phyloP scores from a whole-genome alignment of 1,140 invertebrate genomes.

The Drosophila mojavensis region DNA sequence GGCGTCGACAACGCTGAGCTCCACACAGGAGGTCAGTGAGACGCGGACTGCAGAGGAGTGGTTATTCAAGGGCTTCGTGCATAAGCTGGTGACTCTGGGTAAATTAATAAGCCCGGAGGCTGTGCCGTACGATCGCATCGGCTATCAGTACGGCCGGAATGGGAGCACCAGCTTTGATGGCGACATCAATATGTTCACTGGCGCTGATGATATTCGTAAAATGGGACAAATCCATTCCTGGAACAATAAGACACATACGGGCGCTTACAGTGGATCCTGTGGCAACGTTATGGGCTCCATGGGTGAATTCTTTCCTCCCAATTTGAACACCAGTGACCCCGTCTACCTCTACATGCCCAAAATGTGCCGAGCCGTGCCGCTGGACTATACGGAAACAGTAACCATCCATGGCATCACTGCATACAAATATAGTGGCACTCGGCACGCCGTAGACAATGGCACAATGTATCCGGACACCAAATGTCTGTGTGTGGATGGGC shows the following conservation, averaged over 20 bases:
- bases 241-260: constrained; percentile 87
- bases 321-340: constrained; percentile 85
- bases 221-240: constrained; percentile 88
- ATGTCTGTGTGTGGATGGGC: constrained; percentile 88
- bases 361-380: constrained; percentile 87
- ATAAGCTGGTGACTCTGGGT: constrained; percentile 88
- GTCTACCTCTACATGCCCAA: constrained; percentile 89
- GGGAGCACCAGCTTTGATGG: constrained; percentile 89
- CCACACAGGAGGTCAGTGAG: constrained; percentile 85
- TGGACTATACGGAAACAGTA: constrained; percentile 86
- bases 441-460: constrained; percentile 87
- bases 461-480: constrained; percentile 86
- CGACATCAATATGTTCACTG: constrained; percentile 90
- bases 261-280: constrained; percentile 86
- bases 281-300: constrained; percentile 87
- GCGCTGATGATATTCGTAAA: constrained; percentile 85
- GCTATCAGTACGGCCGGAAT: constrained; percentile 92
- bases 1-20: constrained; percentile 59
- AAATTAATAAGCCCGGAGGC: constrained; percentile 69
- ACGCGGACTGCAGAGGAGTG: constrained; percentile 88
- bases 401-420: constrained; percentile 85
- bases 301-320: constrained; percentile 91
- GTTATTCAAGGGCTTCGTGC: constrained; percentile 90
- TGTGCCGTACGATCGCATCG: constrained; percentile 88
- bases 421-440: constrained; percentile 86